Evolutionary conservation across 2,113 vertebrate genomes (phyloP).

Genomic region (Catharus fuscescens): DNA sequence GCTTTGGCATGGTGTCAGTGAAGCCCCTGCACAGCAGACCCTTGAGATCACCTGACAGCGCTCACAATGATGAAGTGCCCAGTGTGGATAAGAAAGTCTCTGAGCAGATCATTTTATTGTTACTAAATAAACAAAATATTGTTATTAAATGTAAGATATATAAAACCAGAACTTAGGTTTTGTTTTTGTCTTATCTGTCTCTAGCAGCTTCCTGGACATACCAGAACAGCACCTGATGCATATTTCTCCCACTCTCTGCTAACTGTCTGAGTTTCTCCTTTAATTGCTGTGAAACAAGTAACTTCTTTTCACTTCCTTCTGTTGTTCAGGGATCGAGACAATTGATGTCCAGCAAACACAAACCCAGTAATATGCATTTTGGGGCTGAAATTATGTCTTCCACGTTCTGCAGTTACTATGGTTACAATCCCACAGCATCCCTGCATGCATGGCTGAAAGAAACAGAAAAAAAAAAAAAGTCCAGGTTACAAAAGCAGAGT

Average conservation of each 20-base stretch:
- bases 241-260: not conserved
- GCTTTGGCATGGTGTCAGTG: rapidly evolving
- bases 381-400: conserved; percentile 64
- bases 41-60: not conserved
- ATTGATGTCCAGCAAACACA: conserved; percentile 52
- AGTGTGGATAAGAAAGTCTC: not conserved
- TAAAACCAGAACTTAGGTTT: not conserved
- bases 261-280: not conserved
- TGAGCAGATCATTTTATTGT: not conserved
- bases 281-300: not conserved
- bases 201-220: not conserved
- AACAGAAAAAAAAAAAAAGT: conserved; percentile 13
- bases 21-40: not conserved
- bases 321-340: not conserved
- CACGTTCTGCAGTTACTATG: conserved; percentile 72
- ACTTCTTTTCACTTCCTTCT: conserved; percentile 27
- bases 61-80: not conserved
- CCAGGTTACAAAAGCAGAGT: conserved; percentile 1
- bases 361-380: conserved; percentile 65
- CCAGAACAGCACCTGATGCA: not conserved
- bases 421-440: conserved; percentile 71
- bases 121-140: not conserved
- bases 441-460: conserved; percentile 24
- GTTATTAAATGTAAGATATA: not conserved
- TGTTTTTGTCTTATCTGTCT: not conserved